phyloP scores from a whole-genome alignment of 2,113 vertebrate genomes.

The Tenrec ecaudatus region DNA sequence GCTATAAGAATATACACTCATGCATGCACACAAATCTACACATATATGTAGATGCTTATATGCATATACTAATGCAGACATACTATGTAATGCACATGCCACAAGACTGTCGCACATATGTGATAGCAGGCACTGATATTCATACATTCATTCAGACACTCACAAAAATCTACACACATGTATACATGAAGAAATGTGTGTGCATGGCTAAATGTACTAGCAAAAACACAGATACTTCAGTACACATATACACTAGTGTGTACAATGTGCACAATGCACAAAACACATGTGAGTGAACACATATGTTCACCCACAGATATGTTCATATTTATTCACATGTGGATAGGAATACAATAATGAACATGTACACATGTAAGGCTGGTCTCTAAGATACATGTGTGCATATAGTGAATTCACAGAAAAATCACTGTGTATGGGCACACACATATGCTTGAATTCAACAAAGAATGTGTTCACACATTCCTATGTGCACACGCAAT shows the following conservation, averaged over 20 bases:
- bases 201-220: neutral
- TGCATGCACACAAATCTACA: neutral
- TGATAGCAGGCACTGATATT: neutral
- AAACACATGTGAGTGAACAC: no score
- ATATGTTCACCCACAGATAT: neutral
- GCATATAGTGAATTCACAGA: neutral
- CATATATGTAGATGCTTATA: no score
- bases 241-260: neutral
- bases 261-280: neutral
- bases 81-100: neutral
- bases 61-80: neutral
- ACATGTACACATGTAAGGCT: neutral
- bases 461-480: fast-evolving
- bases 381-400: neutral
- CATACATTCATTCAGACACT: neutral
- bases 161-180: neutral
- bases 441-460: fast-evolving
- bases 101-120: neutral
- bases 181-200: neutral
- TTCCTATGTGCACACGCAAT: neutral
- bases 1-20: no score
- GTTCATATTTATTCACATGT: neutral
- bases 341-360: neutral
- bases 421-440: neutral
- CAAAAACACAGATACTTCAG: neutral